phyloP scores from a whole-genome alignment of 2,797 vertebrate genomes.

The Numenius phaeopus region DNA sequence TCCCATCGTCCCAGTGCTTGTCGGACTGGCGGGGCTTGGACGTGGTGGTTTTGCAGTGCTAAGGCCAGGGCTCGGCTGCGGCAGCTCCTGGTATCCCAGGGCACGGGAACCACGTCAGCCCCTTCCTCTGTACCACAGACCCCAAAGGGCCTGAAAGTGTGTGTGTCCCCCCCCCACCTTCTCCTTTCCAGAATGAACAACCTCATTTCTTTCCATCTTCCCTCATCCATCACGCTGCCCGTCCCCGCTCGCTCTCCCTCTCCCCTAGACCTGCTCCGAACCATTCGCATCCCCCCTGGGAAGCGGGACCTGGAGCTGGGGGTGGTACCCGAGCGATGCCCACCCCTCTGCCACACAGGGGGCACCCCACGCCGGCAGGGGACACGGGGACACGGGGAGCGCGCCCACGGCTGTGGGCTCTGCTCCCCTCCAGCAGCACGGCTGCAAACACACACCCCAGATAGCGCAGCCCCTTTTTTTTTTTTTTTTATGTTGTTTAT shows the following conservation, averaged over 20 bases:
- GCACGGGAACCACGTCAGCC: fast-evolving
- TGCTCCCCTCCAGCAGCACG: neutral
- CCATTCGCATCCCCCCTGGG: fast-evolving
- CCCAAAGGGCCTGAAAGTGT: fast-evolving
- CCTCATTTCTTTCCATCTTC: neutral
- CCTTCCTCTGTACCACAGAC: neutral
- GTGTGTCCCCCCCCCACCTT: fast-evolving
- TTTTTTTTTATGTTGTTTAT: neutral
- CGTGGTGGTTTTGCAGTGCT: fast-evolving
- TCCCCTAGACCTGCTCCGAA: neutral
- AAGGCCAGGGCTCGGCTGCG: fast-evolving
- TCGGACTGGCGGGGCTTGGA: fast-evolving
- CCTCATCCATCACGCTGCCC: fast-evolving
- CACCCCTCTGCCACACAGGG: fast-evolving
- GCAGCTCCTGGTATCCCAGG: neutral
- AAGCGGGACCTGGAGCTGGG: neutral
- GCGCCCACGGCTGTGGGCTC: fast-evolving
- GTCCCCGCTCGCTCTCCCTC: fast-evolving
- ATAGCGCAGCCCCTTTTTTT: fast-evolving
- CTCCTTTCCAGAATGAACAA: neutral
- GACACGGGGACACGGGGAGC: neutral
- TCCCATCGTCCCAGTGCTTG: neutral
- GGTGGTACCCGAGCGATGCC: fast-evolving
- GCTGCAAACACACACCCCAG: neutral
- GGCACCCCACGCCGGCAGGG: fast-evolving